Evolutionary conservation across 1,140 invertebrate genomes (phyloP).

Genomic region (Bombus confusus): DNA sequence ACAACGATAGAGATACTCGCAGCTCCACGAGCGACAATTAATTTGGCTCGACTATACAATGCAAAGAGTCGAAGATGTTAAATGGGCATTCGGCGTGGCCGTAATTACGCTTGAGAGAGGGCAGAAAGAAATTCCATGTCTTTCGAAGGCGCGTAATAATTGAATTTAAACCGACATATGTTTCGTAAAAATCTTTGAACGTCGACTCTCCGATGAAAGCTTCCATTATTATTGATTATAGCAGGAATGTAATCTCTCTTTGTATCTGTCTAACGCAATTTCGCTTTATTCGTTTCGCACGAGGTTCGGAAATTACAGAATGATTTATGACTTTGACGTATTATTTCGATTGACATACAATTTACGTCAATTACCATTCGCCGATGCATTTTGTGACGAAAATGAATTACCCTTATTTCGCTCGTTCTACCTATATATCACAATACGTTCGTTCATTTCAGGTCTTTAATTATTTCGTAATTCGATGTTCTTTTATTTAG

Average conservation of each 20-base stretch:
- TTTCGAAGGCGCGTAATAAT: not conserved
- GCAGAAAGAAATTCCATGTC: not conserved
- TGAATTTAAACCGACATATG: not conserved
- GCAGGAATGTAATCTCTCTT: not conserved
- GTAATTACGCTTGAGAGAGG: conserved; percentile 8
- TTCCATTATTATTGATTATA: not conserved
- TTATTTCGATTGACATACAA: not conserved
- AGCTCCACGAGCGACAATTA: not conserved
- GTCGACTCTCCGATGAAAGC: not conserved
- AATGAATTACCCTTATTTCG: not conserved
- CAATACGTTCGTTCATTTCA: not conserved
- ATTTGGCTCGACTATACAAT: not conserved
- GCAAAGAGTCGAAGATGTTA: conserved; percentile 11
- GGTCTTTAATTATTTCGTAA: not conserved
- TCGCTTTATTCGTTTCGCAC: not conserved
- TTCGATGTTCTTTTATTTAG: not conserved
- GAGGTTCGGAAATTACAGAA: no score
- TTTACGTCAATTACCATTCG: conserved; percentile 4
- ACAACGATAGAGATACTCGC: not conserved
- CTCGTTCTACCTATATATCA: not conserved
- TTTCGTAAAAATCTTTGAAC: not conserved
- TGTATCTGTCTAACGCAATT: not conserved
- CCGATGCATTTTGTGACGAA: not conserved
- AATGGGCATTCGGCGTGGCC: not conserved
- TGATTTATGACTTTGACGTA: not conserved